phyloP scores from a whole-genome alignment of 2,113 vertebrate genomes.

The Datnioides undecimradiatus region DNA sequence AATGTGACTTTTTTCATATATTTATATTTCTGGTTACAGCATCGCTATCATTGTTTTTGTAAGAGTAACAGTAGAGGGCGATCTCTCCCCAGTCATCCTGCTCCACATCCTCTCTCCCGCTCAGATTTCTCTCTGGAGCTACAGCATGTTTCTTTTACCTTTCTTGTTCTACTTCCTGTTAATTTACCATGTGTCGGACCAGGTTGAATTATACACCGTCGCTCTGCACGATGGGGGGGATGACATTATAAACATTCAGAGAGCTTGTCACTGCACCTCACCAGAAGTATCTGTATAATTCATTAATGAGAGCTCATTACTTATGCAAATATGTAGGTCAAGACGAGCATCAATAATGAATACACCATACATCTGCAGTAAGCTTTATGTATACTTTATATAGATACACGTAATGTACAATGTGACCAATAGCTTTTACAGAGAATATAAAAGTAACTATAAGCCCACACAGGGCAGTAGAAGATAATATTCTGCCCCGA shows the following conservation, averaged over 20 bases:
- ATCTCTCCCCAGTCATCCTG: conserved; percentile 1
- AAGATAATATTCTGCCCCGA: conserved; percentile 76
- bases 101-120: background rate
- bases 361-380: conserved; percentile 28
- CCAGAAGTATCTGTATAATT: conserved; percentile 11
- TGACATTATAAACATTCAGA: background rate
- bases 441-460: conserved; percentile 82
- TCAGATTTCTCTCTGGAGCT: background rate
- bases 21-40: background rate
- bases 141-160: conserved; percentile 3
- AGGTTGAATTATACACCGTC: background rate
- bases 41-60: too few relatives aligned
- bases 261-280: background rate
- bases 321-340: conserved; percentile 69
- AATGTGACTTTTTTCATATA: background rate
- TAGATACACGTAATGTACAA: conserved; percentile 80
- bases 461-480: conserved; percentile 72
- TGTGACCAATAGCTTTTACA: conserved; percentile 82
- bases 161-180: conserved; percentile 12
- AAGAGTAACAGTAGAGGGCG: conserved; percentile 51
- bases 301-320: conserved; percentile 39
- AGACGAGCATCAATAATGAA: conserved; percentile 66
- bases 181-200: background rate
- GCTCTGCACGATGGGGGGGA: background rate
- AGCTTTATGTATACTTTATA: conserved; percentile 81